Percentiles rank a stretch among this genome's conserved stretches.
Conservation (phyloP, 2,888 invertebrate genomes). For the Lepetodrilus schrolli region DNA sequence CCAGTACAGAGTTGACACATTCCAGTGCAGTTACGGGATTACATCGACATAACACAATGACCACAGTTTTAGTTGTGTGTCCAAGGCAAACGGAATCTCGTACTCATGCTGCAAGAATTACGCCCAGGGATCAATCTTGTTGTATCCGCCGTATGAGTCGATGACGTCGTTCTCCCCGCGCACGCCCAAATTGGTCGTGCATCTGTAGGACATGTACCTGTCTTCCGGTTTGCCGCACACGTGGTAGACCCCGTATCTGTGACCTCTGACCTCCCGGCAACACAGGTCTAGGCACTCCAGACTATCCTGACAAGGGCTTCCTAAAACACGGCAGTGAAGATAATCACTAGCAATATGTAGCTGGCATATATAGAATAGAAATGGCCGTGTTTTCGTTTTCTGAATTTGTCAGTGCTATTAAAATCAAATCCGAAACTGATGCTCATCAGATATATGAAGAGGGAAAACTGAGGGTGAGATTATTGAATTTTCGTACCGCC, state of each 20-base stretch:
- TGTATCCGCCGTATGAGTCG: conserved; percentile 23
- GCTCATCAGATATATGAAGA: too few relatives aligned
- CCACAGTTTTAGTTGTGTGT: too few relatives aligned
- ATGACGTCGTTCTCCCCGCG: conserved; percentile 39
- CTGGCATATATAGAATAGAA: not conserved
- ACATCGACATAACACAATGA: too few relatives aligned
- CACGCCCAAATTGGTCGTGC: conserved; percentile 25
- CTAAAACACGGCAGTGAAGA: not conserved
- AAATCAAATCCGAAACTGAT: too few relatives aligned
- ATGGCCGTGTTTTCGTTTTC: too few relatives aligned
- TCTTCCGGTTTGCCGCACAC: conserved; percentile 37
- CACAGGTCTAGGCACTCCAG: conserved; percentile 37
- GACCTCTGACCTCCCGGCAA: conserved; percentile 38
- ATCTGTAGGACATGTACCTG: conserved; percentile 34
- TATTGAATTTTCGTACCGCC: too few relatives aligned
- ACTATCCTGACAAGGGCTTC: conserved; percentile 34
- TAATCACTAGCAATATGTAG: not conserved
- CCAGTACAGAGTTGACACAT: too few relatives aligned
- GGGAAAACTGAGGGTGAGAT: too few relatives aligned
- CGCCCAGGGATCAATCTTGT: conserved; percentile 10
- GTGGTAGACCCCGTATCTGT: conserved; percentile 31
- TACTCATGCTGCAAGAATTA: too few relatives aligned
- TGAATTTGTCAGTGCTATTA: too few relatives aligned
- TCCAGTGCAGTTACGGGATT: too few relatives aligned
- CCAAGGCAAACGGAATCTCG: too few relatives aligned